A percentile compares a stretch with the other conserved stretches of the same genome.
These are phyloP conservation scores for Drosophila varians DNA, from an alignment of 1,140 invertebrate genomes.

Conservation along the genomic window DNA sequence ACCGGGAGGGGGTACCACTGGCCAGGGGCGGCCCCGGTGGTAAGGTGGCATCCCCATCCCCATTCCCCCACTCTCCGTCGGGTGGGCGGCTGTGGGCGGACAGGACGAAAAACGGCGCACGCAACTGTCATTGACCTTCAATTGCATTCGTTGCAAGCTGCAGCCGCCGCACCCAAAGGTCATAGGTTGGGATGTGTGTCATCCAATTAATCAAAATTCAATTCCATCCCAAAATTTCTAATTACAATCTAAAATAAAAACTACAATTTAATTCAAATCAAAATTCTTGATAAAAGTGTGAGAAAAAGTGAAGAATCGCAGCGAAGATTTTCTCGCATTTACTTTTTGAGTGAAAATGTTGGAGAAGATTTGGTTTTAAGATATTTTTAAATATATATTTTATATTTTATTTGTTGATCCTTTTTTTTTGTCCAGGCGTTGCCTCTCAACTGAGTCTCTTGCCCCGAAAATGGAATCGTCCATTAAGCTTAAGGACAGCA, in stretches of 20 bases:
- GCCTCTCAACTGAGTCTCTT: constrained; percentile 35
- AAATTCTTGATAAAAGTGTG: neutral
- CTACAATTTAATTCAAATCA: neutral
- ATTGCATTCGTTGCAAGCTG: constrained; percentile 68
- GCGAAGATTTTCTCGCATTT: too few relatives aligned
- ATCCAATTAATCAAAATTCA: constrained; percentile 58
- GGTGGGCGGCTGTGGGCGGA: constrained; percentile 2
- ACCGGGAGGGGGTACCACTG: neutral
- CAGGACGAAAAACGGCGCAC: constrained; percentile 66
- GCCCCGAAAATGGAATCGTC: constrained; percentile 74
- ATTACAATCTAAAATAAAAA: neutral
- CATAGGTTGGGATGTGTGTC: constrained; percentile 58
- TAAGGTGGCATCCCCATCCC: too few relatives aligned
- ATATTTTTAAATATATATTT: neutral
- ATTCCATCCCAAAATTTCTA: neutral
- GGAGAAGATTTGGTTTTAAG: too few relatives aligned
- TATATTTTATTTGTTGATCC: neutral
- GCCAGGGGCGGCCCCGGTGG: neutral
- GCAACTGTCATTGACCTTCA: constrained; percentile 80
- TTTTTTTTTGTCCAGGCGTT: constrained; percentile 22
- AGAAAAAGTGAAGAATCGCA: neutral
- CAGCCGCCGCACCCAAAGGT: constrained; percentile 78
- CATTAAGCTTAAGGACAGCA: constrained; percentile 76
- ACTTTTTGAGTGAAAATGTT: too few relatives aligned
- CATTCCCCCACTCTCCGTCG: too few relatives aligned